These are phyloP conservation scores for Hirtodrosophila alboralis DNA, from an alignment of 2,888 invertebrate species.

Conservation along the genomic window DNA sequence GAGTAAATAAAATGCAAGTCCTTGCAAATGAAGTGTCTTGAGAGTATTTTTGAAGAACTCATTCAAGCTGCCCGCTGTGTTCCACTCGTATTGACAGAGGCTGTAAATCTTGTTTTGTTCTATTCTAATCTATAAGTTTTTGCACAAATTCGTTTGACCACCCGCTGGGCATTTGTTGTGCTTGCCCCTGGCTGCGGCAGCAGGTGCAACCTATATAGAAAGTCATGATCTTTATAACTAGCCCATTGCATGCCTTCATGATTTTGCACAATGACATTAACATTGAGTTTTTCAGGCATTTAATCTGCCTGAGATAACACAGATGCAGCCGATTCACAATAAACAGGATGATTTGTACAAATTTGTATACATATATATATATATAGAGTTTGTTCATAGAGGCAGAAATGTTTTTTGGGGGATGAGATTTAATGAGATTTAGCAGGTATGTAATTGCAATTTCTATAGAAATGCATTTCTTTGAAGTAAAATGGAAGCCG, in stretches of 20 bases:
- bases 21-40: constrained; percentile 56
- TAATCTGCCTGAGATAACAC: constrained; percentile 43
- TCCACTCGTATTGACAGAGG: constrained; percentile 53
- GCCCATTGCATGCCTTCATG: constrained; percentile 40
- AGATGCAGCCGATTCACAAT: constrained; percentile 35
- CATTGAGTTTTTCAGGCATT: constrained; percentile 34
- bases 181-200: constrained; percentile 44
- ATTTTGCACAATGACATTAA: constrained; percentile 62
- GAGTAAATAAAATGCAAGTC: constrained; percentile 34
- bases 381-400: constrained; percentile 22
- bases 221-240: constrained; percentile 54
- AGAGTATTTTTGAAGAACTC: neutral
- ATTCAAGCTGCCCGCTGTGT: constrained; percentile 40
- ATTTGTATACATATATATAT: too few relatives aligned
- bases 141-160: constrained; percentile 40
- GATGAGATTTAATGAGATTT: constrained; percentile 31
- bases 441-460: constrained; percentile 39
- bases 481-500: constrained; percentile 20
- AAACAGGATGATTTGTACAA: constrained; percentile 17
- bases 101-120: constrained; percentile 34
- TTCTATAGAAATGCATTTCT: constrained; percentile 21
- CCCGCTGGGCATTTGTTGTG: constrained; percentile 55
- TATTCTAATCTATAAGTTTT: constrained; percentile 31
- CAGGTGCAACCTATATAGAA: constrained; percentile 57
- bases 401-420: constrained; percentile 24